These are phyloP conservation scores for Labeo catla DNA, from an alignment of 2,113 vertebrate genomes.

Conservation along the genomic window DNA sequence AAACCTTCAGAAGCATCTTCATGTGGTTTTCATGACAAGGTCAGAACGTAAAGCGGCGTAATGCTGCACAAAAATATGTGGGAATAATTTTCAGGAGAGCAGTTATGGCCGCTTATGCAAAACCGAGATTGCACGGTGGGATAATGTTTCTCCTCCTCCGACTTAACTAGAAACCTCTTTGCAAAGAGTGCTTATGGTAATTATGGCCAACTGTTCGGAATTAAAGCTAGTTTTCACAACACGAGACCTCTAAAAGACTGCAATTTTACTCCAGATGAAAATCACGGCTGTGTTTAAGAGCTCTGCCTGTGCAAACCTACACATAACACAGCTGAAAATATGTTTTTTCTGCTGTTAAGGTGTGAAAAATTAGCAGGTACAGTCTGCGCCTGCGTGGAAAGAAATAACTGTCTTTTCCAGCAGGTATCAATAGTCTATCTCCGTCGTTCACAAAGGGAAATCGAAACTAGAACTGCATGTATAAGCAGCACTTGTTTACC, in stretches of 20 bases:
- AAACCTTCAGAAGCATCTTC: neutral
- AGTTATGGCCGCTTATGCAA: slow-evolving; percentile 14
- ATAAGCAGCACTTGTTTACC: too few species aligned
- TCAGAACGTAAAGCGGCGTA: slow-evolving; percentile 25
- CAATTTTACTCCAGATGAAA: slow-evolving; percentile 49
- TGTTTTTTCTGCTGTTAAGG: neutral
- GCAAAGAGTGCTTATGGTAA: slow-evolving; percentile 45
- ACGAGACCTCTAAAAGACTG: slow-evolving; percentile 43
- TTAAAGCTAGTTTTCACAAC: slow-evolving; percentile 59
- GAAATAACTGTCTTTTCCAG: too few species aligned
- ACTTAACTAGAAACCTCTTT: slow-evolving; percentile 36
- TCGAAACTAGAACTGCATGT: too few species aligned
- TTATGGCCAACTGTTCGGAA: slow-evolving; percentile 51
- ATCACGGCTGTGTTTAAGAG: slow-evolving; percentile 15
- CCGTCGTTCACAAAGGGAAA: too few species aligned
- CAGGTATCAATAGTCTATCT: too few species aligned
- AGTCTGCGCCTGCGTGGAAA: too few species aligned
- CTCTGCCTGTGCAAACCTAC: slow-evolving; percentile 9
- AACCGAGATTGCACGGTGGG: slow-evolving; percentile 29
- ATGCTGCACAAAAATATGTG: neutral
- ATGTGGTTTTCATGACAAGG: slow-evolving; percentile 9
- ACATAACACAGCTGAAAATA: neutral
- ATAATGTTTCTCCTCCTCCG: slow-evolving; percentile 43
- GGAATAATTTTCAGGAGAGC: slow-evolving; percentile 23
- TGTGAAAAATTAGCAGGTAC: neutral